phyloP scores from a whole-genome alignment of 2,113 vertebrate species.

The Steatornis caripensis region DNA sequence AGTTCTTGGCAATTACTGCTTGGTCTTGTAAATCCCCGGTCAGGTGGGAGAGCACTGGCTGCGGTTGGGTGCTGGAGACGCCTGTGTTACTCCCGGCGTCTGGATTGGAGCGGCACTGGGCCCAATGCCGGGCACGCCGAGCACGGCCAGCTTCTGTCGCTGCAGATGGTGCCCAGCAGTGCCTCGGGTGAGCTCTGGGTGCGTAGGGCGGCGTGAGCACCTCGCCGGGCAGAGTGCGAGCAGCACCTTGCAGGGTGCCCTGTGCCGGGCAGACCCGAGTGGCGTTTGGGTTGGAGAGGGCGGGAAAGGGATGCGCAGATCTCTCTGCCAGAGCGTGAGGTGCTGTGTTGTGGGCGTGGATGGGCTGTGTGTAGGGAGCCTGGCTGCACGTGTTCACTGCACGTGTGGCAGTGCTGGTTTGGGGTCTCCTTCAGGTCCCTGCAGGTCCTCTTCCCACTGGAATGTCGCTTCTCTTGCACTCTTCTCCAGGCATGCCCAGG shows the following conservation, averaged over 20 bases:
- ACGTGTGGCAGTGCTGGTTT: neutral
- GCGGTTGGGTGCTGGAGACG: rapidly evolving
- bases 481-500: too few species aligned
- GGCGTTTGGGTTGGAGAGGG: neutral
- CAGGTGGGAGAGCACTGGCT: neutral
- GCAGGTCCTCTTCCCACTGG: neutral
- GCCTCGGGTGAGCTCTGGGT: neutral
- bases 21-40: rapidly evolving
- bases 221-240: too few species aligned
- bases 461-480: neutral
- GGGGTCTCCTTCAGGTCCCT: neutral
- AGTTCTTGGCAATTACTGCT: neutral
- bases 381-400: neutral
- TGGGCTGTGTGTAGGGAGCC: too few species aligned
- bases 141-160: too few species aligned
- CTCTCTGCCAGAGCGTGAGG: neutral
- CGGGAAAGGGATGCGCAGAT: neutral
- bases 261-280: too few species aligned
- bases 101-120: neutral
- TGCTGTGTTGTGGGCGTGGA: too few species aligned
- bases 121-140: too few species aligned
- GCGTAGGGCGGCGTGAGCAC: rapidly evolving
- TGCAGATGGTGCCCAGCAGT: neutral
- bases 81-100: neutral
- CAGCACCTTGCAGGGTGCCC: too few species aligned